Evolutionary conservation across 2,797 vertebrate species (phyloP), one percentile per base, ranked within the genome.

Genomic region (Protonibea diacanthus): DNA sequence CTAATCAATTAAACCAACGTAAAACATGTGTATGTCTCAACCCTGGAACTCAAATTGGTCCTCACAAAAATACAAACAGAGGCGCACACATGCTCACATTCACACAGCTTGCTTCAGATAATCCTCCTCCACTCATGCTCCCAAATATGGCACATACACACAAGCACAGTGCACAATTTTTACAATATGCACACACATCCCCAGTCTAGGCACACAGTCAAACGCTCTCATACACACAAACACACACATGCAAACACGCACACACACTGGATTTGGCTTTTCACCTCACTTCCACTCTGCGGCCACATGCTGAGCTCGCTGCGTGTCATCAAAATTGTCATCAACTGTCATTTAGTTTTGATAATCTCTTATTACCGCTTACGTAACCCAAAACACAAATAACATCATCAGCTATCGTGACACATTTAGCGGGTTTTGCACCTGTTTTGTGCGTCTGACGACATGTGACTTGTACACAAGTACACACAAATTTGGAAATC

Each of bases 341-440:
- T 90, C 33, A 78, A 53, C 70, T 23, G 66, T 80, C 64, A 56
- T 85, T 75, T 63, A 61, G 25, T 81, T 80, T 72, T 80, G 45
- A 68, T 86, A 77, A 86, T 87, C 85, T 82, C 74, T 55, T 33
- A 57, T 81, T 38, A 40, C 20, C 0, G 5, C 38, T 86, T 89
- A 84, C 20, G n/a, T 81, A 86, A 89, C 60, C 2, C n/a, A 63
- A 80, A 82, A 64, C 66, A 76, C 40, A 77, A 62, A 64, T 81
- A 74, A 80, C 57, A 52, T 84, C 86, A 86, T 66, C 75, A 51
- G 45, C 65, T 33, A 3, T 17, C 25, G 70, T 56, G n/a, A 49
- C 59, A 80, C 53, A 59, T 74, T 60, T 67, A 42, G 20, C 5
- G 0, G 7, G 49, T 78, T 71, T 74, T 78, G 60, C 57, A 51